Evolutionary conservation across 2,888 invertebrate genomes (phyloP).

Genomic region (Andrena trimmerana): DNA sequence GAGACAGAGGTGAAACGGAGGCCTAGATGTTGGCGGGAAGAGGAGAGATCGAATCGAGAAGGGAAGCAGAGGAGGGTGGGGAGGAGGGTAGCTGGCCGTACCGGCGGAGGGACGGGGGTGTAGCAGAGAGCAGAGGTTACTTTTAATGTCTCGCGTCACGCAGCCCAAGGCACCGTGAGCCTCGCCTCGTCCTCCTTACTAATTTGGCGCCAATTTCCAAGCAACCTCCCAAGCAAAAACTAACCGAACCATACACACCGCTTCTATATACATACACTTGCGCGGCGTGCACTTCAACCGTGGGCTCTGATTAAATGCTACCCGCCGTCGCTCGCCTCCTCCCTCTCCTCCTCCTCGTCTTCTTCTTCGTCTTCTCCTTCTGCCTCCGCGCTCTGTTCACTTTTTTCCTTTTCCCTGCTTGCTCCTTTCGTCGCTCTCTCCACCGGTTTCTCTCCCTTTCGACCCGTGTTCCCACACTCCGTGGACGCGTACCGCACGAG

Average conservation of each 20-base stretch:
- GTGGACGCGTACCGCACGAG: slow-evolving; percentile 48
- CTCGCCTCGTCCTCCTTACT: slow-evolving; percentile 84
- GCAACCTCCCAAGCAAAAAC: slow-evolving; percentile 85
- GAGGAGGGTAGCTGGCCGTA: slow-evolving; percentile 44
- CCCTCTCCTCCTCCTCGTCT: slow-evolving; percentile 21
- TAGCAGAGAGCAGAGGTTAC: slow-evolving; percentile 83
- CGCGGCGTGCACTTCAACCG: slow-evolving; percentile 73
- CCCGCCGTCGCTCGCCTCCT: slow-evolving; percentile 74
- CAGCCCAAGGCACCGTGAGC: slow-evolving; percentile 81
- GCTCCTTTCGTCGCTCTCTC: slow-evolving; percentile 44
- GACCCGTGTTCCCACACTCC: slow-evolving; percentile 71
- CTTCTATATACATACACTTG: slow-evolving; percentile 71
- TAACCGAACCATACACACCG: slow-evolving; percentile 82
- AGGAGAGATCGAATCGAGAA: slow-evolving; percentile 53
- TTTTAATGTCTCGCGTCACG: slow-evolving; percentile 85
- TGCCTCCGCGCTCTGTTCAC: slow-evolving; percentile 33
- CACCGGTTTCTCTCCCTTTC: slow-evolving; percentile 51
- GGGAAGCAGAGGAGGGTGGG: slow-evolving; percentile 31
- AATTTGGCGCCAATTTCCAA: slow-evolving; percentile 85
- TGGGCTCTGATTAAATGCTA: slow-evolving; percentile 84
- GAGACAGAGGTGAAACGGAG: slow-evolving; percentile 45
- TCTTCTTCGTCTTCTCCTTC: slow-evolving; percentile 13
- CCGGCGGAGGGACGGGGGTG: slow-evolving; percentile 67
- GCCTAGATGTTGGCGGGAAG: not conserved
- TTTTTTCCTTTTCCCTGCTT: slow-evolving; percentile 57